Conservation (phyloP, 2,888 invertebrate genomes). For the Eustalomyia histrio region DNA sequence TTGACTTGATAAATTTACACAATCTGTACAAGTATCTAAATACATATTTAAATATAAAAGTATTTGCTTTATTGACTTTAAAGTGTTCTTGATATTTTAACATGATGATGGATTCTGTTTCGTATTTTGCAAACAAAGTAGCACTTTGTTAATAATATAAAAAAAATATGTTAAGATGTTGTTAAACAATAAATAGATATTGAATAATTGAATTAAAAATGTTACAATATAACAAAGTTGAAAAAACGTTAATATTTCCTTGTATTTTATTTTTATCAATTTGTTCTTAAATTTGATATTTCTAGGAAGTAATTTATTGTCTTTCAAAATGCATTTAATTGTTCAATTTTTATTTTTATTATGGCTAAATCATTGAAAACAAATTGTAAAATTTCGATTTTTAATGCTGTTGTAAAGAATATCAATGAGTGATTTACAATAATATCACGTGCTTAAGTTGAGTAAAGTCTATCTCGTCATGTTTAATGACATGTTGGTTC, state of each 20-base stretch:
- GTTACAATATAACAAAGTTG: not conserved
- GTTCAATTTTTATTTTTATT: not conserved
- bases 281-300: not conserved
- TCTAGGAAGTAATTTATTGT: slow-evolving; percentile 8
- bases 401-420: slow-evolving; percentile 20
- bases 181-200: slow-evolving; percentile 34
- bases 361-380: slow-evolving; percentile 16
- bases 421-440: slow-evolving; percentile 45
- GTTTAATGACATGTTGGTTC: slow-evolving; percentile 14
- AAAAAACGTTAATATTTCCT: not conserved
- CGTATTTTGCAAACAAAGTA: not conserved
- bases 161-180: slow-evolving; percentile 27
- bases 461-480: slow-evolving; percentile 11
- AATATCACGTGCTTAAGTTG: slow-evolving; percentile 21
- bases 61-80: slow-evolving; percentile 21
- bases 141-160: slow-evolving; percentile 26
- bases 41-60: no score
- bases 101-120: slow-evolving; percentile 1
- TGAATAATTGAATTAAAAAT: not conserved
- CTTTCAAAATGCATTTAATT: not conserved
- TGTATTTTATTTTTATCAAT: not conserved
- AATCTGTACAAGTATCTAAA: slow-evolving; percentile 18
- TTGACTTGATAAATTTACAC: slow-evolving; percentile 43
- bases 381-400: slow-evolving; percentile 15
- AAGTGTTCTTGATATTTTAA: slow-evolving; percentile 48